Evolutionary conservation across 2,113 vertebrate species (phyloP).

Genomic region (Leuciscus idus): DNA sequence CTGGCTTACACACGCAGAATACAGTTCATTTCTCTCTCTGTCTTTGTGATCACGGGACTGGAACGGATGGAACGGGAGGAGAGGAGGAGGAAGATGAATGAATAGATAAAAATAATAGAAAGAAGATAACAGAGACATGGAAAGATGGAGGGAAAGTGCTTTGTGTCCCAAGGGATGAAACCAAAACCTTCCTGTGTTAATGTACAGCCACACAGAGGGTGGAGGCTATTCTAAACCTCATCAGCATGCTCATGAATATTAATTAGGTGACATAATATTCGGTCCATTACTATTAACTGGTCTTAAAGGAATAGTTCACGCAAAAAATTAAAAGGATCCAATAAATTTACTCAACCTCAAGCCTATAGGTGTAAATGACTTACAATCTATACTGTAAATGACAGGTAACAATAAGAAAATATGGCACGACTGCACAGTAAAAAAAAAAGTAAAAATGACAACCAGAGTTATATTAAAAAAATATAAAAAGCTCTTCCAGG

Average conservation of each 20-base stretch:
- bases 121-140: constrained; percentile 6
- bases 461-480: too few relatives aligned
- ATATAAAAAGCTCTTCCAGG: too few relatives aligned
- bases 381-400: too few relatives aligned
- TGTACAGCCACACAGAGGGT: neutral
- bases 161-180: constrained; percentile 22
- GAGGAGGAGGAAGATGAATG: neutral
- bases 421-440: too few relatives aligned
- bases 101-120: neutral
- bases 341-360: too few relatives aligned
- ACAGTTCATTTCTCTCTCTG: neutral
- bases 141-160: constrained; percentile 24
- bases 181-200: neutral
- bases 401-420: too few relatives aligned
- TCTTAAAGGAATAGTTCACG: neutral
- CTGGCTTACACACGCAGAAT: neutral
- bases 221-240: neutral
- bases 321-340: too few relatives aligned
- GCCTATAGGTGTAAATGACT: too few relatives aligned
- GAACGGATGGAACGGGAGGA: neutral
- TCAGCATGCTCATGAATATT: neutral
- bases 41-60: neutral
- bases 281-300: neutral
- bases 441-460: too few relatives aligned
- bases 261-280: neutral